A percentile compares a stretch with the other conserved stretches of the same genome.
These are phyloP conservation scores for Rhinatrema bivittatum DNA, from an alignment of 2,797 vertebrate species.

Conservation along the genomic window DNA sequence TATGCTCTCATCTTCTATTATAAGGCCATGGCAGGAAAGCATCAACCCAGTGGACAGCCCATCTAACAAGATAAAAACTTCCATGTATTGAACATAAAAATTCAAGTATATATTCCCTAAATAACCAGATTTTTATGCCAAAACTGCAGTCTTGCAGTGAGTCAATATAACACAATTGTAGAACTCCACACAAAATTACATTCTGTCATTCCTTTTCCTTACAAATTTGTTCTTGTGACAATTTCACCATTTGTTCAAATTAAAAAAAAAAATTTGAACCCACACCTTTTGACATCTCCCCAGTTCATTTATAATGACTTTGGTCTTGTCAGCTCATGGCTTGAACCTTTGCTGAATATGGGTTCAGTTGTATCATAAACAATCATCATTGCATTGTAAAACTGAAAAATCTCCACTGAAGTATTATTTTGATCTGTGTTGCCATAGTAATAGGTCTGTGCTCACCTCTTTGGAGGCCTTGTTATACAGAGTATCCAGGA, in stretches of 20 bases:
- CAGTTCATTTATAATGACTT: constrained; percentile 73
- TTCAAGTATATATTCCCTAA: too few relatives aligned
- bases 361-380: constrained; percentile 86
- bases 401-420: constrained; percentile 91
- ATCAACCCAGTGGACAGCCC: too few relatives aligned
- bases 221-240: constrained; percentile 46
- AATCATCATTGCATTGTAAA: constrained; percentile 93
- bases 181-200: constrained; percentile 19
- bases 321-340: constrained; percentile 74
- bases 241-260: constrained; percentile 64
- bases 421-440: constrained; percentile 89
- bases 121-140: too few relatives aligned
- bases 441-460: constrained; percentile 88
- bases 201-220: constrained; percentile 52
- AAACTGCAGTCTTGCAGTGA: too few relatives aligned
- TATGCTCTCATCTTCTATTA: too few relatives aligned
- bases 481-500: constrained; percentile 92
- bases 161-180: too few relatives aligned
- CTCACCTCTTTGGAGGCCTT: constrained; percentile 98
- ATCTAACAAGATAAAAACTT: too few relatives aligned
- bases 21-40: too few relatives aligned
- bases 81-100: too few relatives aligned
- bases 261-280: constrained; percentile 57
- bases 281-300: constrained; percentile 60
- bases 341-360: constrained; percentile 65